Conservation (phyloP, 1,140 invertebrate species). For the Achatina immaculata region DNA sequence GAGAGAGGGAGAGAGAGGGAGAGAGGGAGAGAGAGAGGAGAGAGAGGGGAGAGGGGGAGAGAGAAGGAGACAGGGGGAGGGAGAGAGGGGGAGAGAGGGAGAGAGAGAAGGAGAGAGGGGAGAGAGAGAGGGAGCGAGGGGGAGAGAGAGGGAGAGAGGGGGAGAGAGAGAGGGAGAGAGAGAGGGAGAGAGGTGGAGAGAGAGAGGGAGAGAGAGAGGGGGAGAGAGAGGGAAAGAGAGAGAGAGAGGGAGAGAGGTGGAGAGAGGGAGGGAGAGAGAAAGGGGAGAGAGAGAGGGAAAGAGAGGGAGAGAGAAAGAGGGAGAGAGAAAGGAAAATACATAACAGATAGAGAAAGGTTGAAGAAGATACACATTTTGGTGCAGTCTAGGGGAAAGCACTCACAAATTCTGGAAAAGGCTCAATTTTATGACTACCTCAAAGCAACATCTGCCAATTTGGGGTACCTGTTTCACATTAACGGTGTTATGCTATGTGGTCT, state of each 20-base stretch:
- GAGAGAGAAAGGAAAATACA: conserved; percentile 28
- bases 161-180: too few relatives aligned
- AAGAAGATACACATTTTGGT: too few relatives aligned
- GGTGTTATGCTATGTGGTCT: too few relatives aligned
- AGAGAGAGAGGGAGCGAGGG: not conserved
- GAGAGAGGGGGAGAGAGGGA: not conserved
- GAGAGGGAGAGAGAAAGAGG: not conserved
- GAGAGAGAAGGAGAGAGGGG: not conserved
- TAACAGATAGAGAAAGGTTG: too few relatives aligned
- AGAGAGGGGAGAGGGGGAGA: not conserved
- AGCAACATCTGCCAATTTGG: too few relatives aligned
- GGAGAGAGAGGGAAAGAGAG: conserved; percentile 4
- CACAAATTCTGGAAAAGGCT: too few relatives aligned
- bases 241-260: too few relatives aligned
- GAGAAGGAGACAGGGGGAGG: not conserved
- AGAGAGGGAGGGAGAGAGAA: not conserved
- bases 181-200: too few relatives aligned
- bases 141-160: not conserved
- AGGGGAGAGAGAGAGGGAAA: not conserved
- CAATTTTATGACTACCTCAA: too few relatives aligned
- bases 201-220: too few relatives aligned
- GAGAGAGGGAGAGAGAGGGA: not conserved
- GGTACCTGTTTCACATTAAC: too few relatives aligned
- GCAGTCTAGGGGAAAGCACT: too few relatives aligned
- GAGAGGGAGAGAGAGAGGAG: not conserved